These are phyloP conservation scores for Ormyrus labotus DNA, from an alignment of 2,888 invertebrate genomes.

Conservation along the genomic window DNA sequence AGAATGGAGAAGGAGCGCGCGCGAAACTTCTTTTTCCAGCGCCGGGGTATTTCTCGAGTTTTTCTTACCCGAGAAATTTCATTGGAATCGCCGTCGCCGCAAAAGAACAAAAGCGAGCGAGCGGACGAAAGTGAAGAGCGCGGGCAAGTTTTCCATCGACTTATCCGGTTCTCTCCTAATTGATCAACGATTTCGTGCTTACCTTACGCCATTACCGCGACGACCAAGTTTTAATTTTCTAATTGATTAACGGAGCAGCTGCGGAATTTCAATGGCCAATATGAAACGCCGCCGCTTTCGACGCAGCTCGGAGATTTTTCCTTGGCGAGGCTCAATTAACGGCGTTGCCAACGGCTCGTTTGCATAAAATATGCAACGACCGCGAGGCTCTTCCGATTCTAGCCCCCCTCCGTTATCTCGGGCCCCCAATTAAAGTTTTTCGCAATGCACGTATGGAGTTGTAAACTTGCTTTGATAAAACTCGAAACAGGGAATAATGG, in stretches of 20 bases:
- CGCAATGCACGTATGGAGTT: conserved; percentile 24
- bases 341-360: conserved; percentile 61
- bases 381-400: conserved; percentile 57
- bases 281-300: conserved; percentile 18
- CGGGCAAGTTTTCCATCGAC: not conserved
- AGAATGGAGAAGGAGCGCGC: no score
- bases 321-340: conserved; percentile 61
- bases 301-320: conserved; percentile 59
- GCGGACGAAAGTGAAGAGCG: not conserved
- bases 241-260: conserved; percentile 42
- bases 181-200: conserved; percentile 40
- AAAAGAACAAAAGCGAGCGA: conserved; percentile 11
- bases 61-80: not conserved
- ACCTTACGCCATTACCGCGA: conserved; percentile 28
- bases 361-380: conserved; percentile 63
- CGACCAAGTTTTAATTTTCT: conserved; percentile 45
- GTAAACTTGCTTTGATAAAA: conserved; percentile 54
- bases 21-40: not conserved
- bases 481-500: conserved; percentile 49
- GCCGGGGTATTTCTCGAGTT: not conserved
- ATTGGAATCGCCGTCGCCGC: not conserved
- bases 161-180: conserved; percentile 13
- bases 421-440: not conserved
- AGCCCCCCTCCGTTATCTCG: conserved; percentile 14
- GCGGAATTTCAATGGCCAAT: conserved; percentile 49